Conservation (phyloP, 2,888 invertebrate species). For the Metopia argyrocephala region DNA sequence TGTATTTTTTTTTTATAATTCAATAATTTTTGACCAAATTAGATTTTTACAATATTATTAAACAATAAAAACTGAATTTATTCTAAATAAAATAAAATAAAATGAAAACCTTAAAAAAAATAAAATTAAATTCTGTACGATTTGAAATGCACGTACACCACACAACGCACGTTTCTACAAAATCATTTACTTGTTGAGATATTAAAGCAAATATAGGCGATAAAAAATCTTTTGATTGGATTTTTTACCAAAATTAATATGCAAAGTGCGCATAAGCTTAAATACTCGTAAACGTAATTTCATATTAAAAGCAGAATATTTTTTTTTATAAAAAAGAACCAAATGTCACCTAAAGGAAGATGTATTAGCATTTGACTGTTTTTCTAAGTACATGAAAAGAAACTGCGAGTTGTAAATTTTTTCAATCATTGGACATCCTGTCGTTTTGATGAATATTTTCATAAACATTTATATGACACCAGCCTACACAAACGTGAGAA, state of each 20-base stretch:
- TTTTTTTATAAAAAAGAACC: neutral
- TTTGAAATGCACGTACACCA: conserved; percentile 62
- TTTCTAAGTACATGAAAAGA: neutral
- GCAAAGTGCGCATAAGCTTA: conserved; percentile 40
- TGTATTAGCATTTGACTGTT: neutral
- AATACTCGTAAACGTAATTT: conserved; percentile 50
- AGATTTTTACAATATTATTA: neutral
- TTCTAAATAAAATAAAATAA: neutral
- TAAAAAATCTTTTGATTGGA: conserved; percentile 29
- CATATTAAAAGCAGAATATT: conserved; percentile 10
- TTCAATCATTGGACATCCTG: neutral
- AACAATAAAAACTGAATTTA: neutral
- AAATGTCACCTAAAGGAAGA: conserved; percentile 16
- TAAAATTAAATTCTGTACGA: conserved; percentile 2
- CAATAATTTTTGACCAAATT: neutral
- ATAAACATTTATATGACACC: neutral
- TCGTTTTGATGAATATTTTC: neutral
- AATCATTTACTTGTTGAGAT: neutral
- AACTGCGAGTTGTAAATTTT: too few species aligned
- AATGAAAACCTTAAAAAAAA: neutral
- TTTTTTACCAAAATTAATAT: conserved; percentile 63
- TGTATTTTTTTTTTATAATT: too few species aligned
- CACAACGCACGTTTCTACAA: conserved; percentile 15
- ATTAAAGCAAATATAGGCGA: neutral
- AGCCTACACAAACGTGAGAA: conserved; percentile 30